Evolutionary conservation across 1,140 invertebrate genomes (phyloP), one percentile per base, ranked within the genome.

Genomic region (Apocrypta bakeri): DNA sequence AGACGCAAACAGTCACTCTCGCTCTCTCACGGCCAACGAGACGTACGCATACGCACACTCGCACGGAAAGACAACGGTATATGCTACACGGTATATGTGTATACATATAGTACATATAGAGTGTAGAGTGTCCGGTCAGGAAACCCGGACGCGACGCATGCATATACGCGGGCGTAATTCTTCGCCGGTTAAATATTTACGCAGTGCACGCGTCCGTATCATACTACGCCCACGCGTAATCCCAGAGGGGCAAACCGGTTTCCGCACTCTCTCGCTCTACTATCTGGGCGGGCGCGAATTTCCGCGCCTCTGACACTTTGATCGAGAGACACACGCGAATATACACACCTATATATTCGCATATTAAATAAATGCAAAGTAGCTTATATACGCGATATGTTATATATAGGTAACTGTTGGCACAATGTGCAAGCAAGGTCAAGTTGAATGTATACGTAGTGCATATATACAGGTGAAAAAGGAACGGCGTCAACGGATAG

Each of bases 71-170:
- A 56, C 48, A 56, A 56, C 48, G 48, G 21, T 17, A n/a, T 17
- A 48, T 14, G 40, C 40, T 8, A 42, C 40, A 9, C 37, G 12
- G 66, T 29, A 85, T 81, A 84, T 84, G 81, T 73, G 75, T 48
- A 81, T 61, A 31, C 40, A 79, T 72, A 68, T 72, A 85, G 86
- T 42, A 37, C 33, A 37, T 37, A 9, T 37, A 37, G 33, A 37
- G 33, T 9, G 33, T 9, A 37, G 33, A 2, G 33, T 37, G 37
- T 21, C 71, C 42, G 33, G 24, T 33, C 64, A 9, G 17, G 69
- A 37, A 48, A 25, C 24, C 24, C 25, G 25, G 64, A 68, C 63
- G 63, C 40, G 7, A 42, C n/a, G 40, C 40, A 56, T 48, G 63
- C 27, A 9, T 14, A n/a, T 25, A 31, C 2, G n/a, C 11, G n/a